These are phyloP conservation scores for Nasonovia ribisnigri DNA, from an alignment of 2,888 invertebrate species.

Conservation along the genomic window DNA sequence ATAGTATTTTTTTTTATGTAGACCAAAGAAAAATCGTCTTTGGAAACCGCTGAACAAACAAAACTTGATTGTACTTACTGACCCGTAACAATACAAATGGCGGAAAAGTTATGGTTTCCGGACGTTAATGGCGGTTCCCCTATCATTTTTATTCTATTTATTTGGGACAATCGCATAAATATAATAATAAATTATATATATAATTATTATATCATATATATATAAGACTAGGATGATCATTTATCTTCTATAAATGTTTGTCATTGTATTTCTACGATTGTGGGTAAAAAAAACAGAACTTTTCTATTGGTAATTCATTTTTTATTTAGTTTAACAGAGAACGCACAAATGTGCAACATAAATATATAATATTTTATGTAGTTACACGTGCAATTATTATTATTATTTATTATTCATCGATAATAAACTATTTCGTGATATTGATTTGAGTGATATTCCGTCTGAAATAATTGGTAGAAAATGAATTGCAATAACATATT, in stretches of 20 bases:
- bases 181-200: constrained; percentile 41
- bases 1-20: constrained; percentile 32
- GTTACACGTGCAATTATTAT: not conserved
- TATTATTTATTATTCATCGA: too few species aligned
- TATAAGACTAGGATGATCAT: constrained; percentile 14
- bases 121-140: constrained; percentile 56
- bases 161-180: constrained; percentile 36
- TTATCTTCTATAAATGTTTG: constrained; percentile 33
- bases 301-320: not conserved
- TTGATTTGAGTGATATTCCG: too few species aligned
- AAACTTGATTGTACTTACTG: constrained; percentile 64
- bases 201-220: constrained; percentile 24
- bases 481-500: too few species aligned
- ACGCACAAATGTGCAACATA: not conserved
- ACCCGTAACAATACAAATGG: constrained; percentile 61
- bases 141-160: constrained; percentile 39
- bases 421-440: not conserved
- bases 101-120: constrained; percentile 65
- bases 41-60: constrained; percentile 60
- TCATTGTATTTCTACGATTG: not conserved
- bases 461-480: not conserved
- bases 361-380: not conserved
- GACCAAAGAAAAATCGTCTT: constrained; percentile 64
- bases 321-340: not conserved
- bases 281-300: not conserved